phyloP scores from a whole-genome alignment of 2,797 vertebrate species.

The Cottoperca gobio region DNA sequence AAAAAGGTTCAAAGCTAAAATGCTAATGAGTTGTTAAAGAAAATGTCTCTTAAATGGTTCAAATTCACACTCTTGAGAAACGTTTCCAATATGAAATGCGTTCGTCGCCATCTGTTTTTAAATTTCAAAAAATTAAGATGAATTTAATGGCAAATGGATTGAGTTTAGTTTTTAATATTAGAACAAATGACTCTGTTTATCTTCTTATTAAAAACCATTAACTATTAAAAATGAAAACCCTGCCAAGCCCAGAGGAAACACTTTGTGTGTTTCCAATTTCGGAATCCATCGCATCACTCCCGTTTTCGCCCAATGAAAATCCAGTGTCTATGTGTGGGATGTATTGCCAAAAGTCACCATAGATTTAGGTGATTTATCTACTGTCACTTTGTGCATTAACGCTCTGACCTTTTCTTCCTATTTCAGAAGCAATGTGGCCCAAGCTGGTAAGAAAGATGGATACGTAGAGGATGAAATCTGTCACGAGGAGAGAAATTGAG shows the following conservation, averaged over 20 bases:
- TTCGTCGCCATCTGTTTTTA: neutral
- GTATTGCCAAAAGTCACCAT: constrained; percentile 72
- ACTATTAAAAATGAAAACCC: neutral
- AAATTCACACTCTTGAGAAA: neutral
- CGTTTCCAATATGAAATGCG: neutral
- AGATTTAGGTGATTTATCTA: constrained; percentile 76
- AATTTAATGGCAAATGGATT: constrained; percentile 8
- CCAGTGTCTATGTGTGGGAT: constrained; percentile 55
- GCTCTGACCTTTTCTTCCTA: constrained; percentile 78
- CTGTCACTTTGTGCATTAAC: constrained; percentile 79
- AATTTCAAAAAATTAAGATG: constrained; percentile 4
- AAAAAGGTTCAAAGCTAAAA: neutral
- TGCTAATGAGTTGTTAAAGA: neutral
- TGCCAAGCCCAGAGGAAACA: neutral
- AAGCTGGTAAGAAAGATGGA: constrained; percentile 78
- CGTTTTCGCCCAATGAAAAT: constrained; percentile 54
- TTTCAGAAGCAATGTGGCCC: constrained; percentile 71
- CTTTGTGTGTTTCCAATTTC: constrained; percentile 12
- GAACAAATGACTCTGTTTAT: constrained; percentile 18
- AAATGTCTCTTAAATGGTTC: neutral
- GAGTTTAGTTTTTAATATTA: constrained; percentile 7
- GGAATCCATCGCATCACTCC: constrained; percentile 23
- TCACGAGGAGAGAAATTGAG: constrained; percentile 63
- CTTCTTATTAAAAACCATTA: constrained; percentile 20
- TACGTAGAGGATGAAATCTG: constrained; percentile 65